Evolutionary conservation across 2,888 invertebrate species (phyloP).

Genomic region (Apodemia mormo): DNA sequence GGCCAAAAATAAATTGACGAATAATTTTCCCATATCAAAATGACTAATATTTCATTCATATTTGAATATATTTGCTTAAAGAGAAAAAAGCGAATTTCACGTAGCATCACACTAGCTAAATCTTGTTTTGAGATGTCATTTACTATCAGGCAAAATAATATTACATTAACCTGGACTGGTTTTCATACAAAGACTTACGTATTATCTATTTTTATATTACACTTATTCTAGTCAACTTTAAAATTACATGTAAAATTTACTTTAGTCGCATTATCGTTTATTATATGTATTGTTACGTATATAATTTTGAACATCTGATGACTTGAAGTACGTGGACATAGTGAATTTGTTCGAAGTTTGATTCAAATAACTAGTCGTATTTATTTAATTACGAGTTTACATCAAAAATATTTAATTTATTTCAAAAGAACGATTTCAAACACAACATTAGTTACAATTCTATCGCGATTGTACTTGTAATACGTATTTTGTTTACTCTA

Average conservation of each 20-base stretch:
- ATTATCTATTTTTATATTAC: slow-evolving; percentile 74
- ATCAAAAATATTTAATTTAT: slow-evolving; percentile 67
- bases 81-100: background rate
- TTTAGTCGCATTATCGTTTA: slow-evolving; percentile 79
- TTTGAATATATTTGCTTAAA: background rate
- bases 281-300: slow-evolving; percentile 82
- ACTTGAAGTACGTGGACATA: slow-evolving; percentile 66
- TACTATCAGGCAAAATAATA: slow-evolving; percentile 44
- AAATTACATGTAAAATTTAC: slow-evolving; percentile 79
- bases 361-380: slow-evolving; percentile 19
- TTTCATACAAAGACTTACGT: slow-evolving; percentile 75
- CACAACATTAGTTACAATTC: slow-evolving; percentile 47
- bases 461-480: slow-evolving; percentile 78
- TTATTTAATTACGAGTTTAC: slow-evolving; percentile 59
- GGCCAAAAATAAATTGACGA: background rate
- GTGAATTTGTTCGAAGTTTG: slow-evolving; percentile 29
- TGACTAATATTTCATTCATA: background rate
- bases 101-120: slow-evolving; percentile 6
- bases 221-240: slow-evolving; percentile 77
- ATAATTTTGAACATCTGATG: slow-evolving; percentile 81
- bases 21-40: background rate
- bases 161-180: slow-evolving; percentile 10
- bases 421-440: slow-evolving; percentile 51
- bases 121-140: slow-evolving; percentile 14
- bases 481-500: slow-evolving; percentile 78